Evolutionary conservation across 2,797 vertebrate genomes (phyloP).

Genomic region (Darevskia mixta): DNA sequence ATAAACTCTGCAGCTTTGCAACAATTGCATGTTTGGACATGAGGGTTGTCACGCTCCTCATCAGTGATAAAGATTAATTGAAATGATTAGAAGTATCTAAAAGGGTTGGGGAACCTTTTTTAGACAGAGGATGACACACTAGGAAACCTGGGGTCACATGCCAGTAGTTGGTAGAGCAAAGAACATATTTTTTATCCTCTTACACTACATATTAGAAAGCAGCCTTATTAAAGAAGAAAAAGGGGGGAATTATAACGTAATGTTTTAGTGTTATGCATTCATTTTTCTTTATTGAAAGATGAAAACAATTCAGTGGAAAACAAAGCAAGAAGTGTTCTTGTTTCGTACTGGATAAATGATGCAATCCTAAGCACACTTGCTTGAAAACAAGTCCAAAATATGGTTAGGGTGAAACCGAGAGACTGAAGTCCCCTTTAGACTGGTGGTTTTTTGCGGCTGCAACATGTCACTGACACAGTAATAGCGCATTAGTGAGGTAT

Average conservation of each 20-base stretch:
- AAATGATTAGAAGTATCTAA: too few relatives aligned
- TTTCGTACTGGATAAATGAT: neutral
- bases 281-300: neutral
- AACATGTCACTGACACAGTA: too few relatives aligned
- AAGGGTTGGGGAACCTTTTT: too few relatives aligned
- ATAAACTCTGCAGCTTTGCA: constrained; percentile 2
- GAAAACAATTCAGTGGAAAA: neutral
- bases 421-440: neutral
- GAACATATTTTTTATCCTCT: too few relatives aligned
- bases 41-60: too few relatives aligned
- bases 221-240: neutral
- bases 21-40: neutral
- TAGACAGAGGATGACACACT: too few relatives aligned
- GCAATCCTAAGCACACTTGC: neutral
- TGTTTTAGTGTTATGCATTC: neutral
- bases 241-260: neutral
- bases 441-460: too few relatives aligned
- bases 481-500: too few relatives aligned
- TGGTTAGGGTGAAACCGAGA: neutral
- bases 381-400: neutral
- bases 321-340: neutral
- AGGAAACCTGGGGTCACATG: too few relatives aligned
- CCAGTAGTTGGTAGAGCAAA: too few relatives aligned
- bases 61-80: too few relatives aligned
- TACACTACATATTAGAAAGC: too few relatives aligned